Conservation (phyloP, 1,140 invertebrate genomes). For the Pectinophora gossypiella region DNA sequence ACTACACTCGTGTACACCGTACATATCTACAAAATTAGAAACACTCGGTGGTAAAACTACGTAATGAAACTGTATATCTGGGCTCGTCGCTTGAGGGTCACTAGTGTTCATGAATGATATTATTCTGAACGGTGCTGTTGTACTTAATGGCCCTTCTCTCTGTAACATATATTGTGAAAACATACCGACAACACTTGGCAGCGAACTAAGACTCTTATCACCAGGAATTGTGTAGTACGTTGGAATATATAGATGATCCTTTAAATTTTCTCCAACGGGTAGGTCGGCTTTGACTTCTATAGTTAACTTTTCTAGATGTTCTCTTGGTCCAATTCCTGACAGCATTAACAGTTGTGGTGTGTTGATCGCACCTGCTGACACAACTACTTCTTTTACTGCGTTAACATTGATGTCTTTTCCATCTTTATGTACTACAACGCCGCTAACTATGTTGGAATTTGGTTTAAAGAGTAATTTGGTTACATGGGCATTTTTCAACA, state of each 20-base stretch:
- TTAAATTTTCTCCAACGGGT: conserved; percentile 77
- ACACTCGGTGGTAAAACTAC: conserved; percentile 5
- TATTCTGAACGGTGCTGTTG: conserved; percentile 1
- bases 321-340: conserved; percentile 83
- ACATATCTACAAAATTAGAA: conserved; percentile 5
- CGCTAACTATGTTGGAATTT: conserved; percentile 64
- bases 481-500: conserved; percentile 76
- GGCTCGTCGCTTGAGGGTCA: conserved; percentile 8
- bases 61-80: conserved; percentile 24
- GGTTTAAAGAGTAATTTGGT: conserved; percentile 76
- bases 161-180: conserved; percentile 11
- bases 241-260: conserved; percentile 74
- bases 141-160: conserved; percentile 2
- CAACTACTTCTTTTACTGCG: conserved; percentile 78
- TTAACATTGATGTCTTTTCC: conserved; percentile 47
- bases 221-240: conserved; percentile 10
- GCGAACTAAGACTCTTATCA: not conserved
- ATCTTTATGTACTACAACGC: conserved; percentile 76
- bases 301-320: conserved; percentile 77
- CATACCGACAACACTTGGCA: not conserved
- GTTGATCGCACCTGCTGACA: conserved; percentile 80
- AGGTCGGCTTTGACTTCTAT: conserved; percentile 75
- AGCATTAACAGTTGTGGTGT: conserved; percentile 81
- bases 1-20: conserved; percentile 3
- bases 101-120: conserved; percentile 19